These are phyloP conservation scores for Gracilinanus agilis DNA, from an alignment of 2,113 vertebrate genomes.

Conservation along the genomic window DNA sequence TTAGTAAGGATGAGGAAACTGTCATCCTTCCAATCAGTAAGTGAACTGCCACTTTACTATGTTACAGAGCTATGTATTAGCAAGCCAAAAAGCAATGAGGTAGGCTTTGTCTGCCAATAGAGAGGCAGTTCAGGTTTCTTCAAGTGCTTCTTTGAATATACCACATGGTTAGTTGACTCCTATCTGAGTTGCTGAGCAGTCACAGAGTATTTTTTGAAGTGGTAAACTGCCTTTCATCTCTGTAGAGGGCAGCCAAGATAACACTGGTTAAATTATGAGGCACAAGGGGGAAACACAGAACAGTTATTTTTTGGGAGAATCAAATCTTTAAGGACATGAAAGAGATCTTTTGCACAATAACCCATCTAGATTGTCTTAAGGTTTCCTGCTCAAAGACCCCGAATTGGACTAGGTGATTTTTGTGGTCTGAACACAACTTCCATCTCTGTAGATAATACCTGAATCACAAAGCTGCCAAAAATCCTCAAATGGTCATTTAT, in stretches of 20 bases:
- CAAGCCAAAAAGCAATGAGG: background rate
- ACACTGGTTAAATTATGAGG: background rate
- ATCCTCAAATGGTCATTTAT: conserved; percentile 17
- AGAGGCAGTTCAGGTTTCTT: too few species aligned
- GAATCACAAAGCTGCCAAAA: background rate
- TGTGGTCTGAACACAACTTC: too few species aligned
- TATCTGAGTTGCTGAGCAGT: background rate
- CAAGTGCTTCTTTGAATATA: background rate
- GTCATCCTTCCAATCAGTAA: background rate
- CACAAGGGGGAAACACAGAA: too few species aligned
- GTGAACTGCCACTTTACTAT: background rate
- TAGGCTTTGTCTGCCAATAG: background rate
- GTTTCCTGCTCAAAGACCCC: too few species aligned
- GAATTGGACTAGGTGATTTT: too few species aligned
- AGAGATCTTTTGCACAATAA: too few species aligned
- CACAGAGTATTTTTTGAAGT: background rate
- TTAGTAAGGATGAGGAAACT: background rate
- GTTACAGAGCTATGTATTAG: background rate
- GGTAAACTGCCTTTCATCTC: background rate
- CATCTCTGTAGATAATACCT: background rate
- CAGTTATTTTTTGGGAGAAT: too few species aligned
- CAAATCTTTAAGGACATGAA: too few species aligned
- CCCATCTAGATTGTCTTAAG: too few species aligned
- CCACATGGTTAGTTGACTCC: background rate
- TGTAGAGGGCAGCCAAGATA: background rate